Evolutionary conservation across 23 tunicate genomes (phyloP), one percentile per base, ranked within the genome.

Genomic region (Oikopleura dioica): DNA sequence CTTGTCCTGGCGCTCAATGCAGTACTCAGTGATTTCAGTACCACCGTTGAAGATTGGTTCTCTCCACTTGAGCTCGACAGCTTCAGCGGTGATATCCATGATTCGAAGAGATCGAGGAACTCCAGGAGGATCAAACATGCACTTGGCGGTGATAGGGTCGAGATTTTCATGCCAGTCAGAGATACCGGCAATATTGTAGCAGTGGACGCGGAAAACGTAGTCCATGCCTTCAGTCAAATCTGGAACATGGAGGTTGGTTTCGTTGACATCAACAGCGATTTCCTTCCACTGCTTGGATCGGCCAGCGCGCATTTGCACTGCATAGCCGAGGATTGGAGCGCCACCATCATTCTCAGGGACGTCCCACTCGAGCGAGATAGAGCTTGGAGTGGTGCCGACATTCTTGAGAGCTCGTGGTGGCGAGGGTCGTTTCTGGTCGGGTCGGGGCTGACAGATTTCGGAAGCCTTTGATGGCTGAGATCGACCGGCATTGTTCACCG

Each of bases 1-100:
- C 37, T 82, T 79, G 36, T 91, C 97, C 1, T 78, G 83, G 37
- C 82, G 81, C 76, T 91, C 91, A 1, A 91, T 77, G 69, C 76
- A 37, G 84, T 91, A 91, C 34, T 63, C n/a, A 0, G 79, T 78
- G 50, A 91, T 78, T 1, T 77, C 59, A 0, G 92, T 84, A 5
- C 92, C 92, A 26, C 92, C 92, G 51, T 85, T 89, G 69, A 89
- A 89, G 29, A 83, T 81, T 16, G 97, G 97, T 78, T 85, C 97
- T 35, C 81, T 69, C 97, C 97, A 91, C 31, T 77, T 51, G 0
- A 91, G 82, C n/a, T 75, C 78, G 29, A 79, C 81, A 37, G 38
- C 81, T n/a, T 75, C 38, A 5, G 77, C 77, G 23, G 81, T 37
- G 0, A 79, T 44, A 37, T 38, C 36, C 9, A 50, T 32, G n/a